Base-by-base conservation (phyloP, 2,797 vertebrate genomes). In the Lates japonicus region DNA sequence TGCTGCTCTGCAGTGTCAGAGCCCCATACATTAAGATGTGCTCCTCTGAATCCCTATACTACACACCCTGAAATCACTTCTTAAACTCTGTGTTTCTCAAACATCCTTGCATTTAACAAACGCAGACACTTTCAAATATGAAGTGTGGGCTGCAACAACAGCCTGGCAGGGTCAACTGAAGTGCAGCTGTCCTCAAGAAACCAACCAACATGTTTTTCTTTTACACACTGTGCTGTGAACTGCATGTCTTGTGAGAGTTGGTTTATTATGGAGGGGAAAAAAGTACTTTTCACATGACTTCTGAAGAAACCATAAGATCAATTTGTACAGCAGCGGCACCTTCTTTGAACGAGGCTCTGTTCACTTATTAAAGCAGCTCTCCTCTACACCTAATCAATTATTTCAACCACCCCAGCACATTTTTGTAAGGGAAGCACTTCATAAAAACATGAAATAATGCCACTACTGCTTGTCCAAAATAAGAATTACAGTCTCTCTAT, bases 301-400 rank as follows among this genome's bases (percentile, higher is more conserved):
- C 14, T 62, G 11, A 52, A 65, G 22, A 51, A 68, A 57, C 20
- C 20, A 48, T 29, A 59, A 58, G 67, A 78, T 75, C 60, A 72
- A 39, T 76, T 84, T 82, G 17, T 73, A 65, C 31, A 61, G 37
- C 68, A 41, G 67, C 74, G 35, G 65, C 72, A 41, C 60, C 67
- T 52, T 49, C 48, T 0, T 52, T 71, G 68, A 90, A 74, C 9
- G 0, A 69, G 52, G 46, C 60, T 20, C 70, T 60, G 54, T 49
- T 88, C 48, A 49, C 60, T 70, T 70, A 83, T 75, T 73, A 52
- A 79, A 87, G 70, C 59, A 9, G 31, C 65, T 46, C 0, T 57
- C 0, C 61, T 6, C 74, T 59, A 70, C 69, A 61, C 20, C 39
- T 55, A 80, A 83, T 86, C 68, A 75, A 72, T 89, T 84, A 41